Conservation (phyloP, 2,888 invertebrate genomes). For the Onthophagus sagittarius region DNA sequence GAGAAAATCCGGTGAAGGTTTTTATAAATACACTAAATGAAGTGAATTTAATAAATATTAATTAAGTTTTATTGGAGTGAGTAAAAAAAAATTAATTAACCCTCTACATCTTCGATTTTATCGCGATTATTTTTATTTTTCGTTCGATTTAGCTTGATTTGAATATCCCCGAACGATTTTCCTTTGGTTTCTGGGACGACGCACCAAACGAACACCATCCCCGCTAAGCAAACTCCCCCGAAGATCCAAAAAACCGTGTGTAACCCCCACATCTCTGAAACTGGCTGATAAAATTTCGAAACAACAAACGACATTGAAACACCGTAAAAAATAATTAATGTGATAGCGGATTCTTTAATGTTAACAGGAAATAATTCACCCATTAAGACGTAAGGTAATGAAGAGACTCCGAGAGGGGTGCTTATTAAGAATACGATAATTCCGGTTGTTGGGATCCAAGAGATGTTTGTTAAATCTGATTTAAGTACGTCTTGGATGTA, state of each 20-base stretch:
- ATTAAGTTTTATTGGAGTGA: too few relatives aligned
- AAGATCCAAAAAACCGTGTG: conserved; percentile 60
- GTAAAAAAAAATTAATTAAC: too few relatives aligned
- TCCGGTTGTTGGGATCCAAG: conserved; percentile 55
- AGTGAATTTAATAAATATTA: too few relatives aligned
- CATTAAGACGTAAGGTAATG: conserved; percentile 59
- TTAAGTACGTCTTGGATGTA: conserved; percentile 50
- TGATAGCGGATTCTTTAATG: conserved; percentile 59
- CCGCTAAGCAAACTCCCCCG: conserved; percentile 53
- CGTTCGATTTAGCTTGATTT: conserved; percentile 50
- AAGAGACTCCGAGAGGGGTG: conserved; percentile 59
- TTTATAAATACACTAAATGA: conserved; percentile 61
- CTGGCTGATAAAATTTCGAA: conserved; percentile 57
- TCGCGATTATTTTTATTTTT: not conserved
- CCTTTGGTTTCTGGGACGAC: conserved; percentile 62
- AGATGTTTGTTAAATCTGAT: conserved; percentile 45
- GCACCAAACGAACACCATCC: conserved; percentile 56
- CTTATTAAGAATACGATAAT: conserved; percentile 57
- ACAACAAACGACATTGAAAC: conserved; percentile 57
- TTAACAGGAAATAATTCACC: conserved; percentile 63
- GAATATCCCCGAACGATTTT: conserved; percentile 59
- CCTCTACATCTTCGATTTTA: not conserved
- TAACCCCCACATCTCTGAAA: conserved; percentile 55
- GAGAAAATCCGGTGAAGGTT: conserved; percentile 71
- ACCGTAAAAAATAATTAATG: conserved; percentile 55